A percentile compares a stretch with the other conserved stretches of the same genome.
Conservation (phyloP, 2,113 vertebrate species). For the Cynoglossus semilaevis region DNA sequence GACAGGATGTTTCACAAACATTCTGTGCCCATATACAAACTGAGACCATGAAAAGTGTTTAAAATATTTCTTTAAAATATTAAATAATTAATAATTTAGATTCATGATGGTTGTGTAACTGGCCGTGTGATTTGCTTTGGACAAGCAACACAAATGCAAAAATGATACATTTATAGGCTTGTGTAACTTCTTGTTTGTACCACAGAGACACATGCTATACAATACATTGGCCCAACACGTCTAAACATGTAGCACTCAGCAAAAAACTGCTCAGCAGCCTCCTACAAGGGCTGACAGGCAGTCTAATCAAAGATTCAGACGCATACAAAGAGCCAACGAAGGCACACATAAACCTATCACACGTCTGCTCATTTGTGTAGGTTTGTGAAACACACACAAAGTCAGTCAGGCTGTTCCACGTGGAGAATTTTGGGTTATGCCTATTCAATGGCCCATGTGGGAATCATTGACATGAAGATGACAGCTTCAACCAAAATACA, state of each 20-base stretch:
- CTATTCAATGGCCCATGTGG: too few relatives aligned
- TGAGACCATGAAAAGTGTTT: neutral
- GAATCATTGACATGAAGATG: too few relatives aligned
- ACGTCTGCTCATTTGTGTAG: slow-evolving; percentile 20
- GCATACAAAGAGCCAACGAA: neutral
- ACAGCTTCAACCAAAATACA: too few relatives aligned
- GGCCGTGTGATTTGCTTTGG: neutral
- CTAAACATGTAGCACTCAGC: slow-evolving; percentile 33
- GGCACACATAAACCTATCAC: neutral
- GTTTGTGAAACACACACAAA: neutral
- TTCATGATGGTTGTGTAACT: neutral
- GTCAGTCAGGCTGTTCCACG: neutral
- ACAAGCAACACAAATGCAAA: neutral
- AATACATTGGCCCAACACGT: slow-evolving; percentile 43
- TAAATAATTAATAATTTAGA: too few relatives aligned
- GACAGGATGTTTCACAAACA: slow-evolving; percentile 12
- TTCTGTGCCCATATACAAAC: slow-evolving; percentile 15
- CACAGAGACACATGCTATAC: slow-evolving; percentile 8
- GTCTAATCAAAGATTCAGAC: slow-evolving; percentile 12
- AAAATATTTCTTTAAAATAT: neutral
- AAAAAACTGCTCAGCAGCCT: slow-evolving; percentile 15
- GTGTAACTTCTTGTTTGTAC: slow-evolving; percentile 6
- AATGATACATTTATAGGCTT: slow-evolving; percentile 6
- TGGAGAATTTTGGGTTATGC: too few relatives aligned
- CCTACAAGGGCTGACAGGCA: slow-evolving; percentile 1